phyloP scores from a whole-genome alignment of 1,140 invertebrate species.

The Rhyzopertha dominica region DNA sequence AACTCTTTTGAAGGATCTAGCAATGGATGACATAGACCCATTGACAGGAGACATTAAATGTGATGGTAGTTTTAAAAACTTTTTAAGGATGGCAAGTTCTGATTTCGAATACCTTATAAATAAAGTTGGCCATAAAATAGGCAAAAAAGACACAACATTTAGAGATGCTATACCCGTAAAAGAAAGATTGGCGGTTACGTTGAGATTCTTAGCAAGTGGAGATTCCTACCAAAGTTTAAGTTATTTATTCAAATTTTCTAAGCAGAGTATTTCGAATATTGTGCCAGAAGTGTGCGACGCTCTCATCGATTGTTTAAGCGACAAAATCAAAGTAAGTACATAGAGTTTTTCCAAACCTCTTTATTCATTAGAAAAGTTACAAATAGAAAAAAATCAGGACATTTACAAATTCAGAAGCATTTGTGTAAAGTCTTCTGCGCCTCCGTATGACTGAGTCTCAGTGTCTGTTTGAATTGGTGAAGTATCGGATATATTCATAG shows the following conservation, averaged over 20 bases:
- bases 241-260: slow-evolving; percentile 6
- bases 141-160: slow-evolving; percentile 28
- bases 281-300: slow-evolving; percentile 7
- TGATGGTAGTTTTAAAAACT: slow-evolving; percentile 3
- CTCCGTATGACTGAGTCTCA: no score
- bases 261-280: neutral
- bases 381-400: no score
- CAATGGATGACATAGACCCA: no score
- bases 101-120: slow-evolving; percentile 13
- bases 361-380: no score
- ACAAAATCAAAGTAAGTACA: slow-evolving; percentile 1
- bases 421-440: no score
- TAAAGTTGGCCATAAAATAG: slow-evolving; percentile 23
- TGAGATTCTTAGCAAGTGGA: slow-evolving; percentile 30
- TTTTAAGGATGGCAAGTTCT: slow-evolving; percentile 7
- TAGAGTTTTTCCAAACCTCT: no score
- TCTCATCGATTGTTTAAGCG: neutral
- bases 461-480: no score
- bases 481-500: neutral
- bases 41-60: no score
- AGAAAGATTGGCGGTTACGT: slow-evolving; percentile 25
- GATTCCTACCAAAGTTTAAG: slow-evolving; percentile 16
- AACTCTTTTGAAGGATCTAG: no score
- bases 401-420: no score
- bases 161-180: slow-evolving; percentile 25